Evolutionary conservation across 2,888 invertebrate genomes (phyloP), one percentile per base, ranked within the genome.

Genomic region (Cremastobaeus sp.): DNA sequence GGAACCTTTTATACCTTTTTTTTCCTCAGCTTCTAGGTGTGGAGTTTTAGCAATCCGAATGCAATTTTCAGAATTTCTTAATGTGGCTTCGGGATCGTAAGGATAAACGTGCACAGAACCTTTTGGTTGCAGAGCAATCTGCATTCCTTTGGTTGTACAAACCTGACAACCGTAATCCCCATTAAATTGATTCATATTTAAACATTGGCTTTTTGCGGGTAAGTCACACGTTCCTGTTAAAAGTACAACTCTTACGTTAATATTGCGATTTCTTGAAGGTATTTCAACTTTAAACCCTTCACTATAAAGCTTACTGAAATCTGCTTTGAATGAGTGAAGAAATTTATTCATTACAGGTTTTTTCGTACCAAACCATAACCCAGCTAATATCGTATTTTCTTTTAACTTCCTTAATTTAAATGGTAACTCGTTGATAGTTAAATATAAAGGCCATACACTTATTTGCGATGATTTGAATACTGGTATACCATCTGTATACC

Each of bases 21-120:
- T 17, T 12, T n/a, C n/a, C 8, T 21, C n/a, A n/a, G n/a, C n/a
- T n/a, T n/a, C n/a, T n/a, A n/a, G n/a, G n/a, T n/a, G n/a, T n/a
- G n/a, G n/a, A n/a, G n/a, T n/a, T n/a, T n/a, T n/a, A n/a, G n/a
- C n/a, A n/a, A n/a, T n/a, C n/a, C n/a, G n/a, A n/a, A n/a, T n/a
- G n/a, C n/a, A n/a, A n/a, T n/a, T n/a, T n/a, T n/a, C n/a, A n/a
- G 9, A 34, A 20, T 34, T 50, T 20, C 52, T 35, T 18, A 37
- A 14, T 3, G 5, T 9, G 6, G 37, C 1, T 2, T 52, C 25
- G 5, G 6, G 3, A 3, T 6, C 3, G 15, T 52, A 52, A 3
- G 35, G n/a, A 20, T 52, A 52, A 14, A 14, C 4, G 21, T 21
- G 21, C 3, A 12, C 21, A 25, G 21, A 14, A 3, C 35, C 6